A percentile compares a stretch with the other conserved stretches of the same genome.
These are phyloP conservation scores for Phyto melanocephala DNA, from an alignment of 2,888 invertebrate species.

Conservation along the genomic window DNA sequence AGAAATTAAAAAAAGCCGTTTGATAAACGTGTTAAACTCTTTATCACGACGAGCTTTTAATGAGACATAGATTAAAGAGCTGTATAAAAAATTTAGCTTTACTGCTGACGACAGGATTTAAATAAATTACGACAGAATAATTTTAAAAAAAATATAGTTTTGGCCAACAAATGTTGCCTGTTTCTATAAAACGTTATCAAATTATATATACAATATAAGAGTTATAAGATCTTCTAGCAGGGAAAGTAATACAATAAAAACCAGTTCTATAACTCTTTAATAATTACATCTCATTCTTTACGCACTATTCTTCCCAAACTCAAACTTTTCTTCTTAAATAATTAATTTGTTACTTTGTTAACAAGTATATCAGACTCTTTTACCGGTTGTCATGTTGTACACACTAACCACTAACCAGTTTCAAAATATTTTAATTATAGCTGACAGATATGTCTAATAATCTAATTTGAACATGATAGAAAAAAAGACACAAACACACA, in stretches of 20 bases:
- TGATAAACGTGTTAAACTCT: no score
- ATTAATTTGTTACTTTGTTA: neutral
- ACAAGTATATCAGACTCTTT: neutral
- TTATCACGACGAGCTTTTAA: no score
- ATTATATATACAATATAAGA: no score
- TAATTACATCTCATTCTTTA: neutral
- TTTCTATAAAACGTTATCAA: no score
- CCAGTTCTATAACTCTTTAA: neutral
- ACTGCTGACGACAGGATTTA: no score
- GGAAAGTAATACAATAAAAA: neutral
- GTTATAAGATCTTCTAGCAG: no score
- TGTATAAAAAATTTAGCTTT: no score
- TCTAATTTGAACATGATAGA: slow-evolving; percentile 6
- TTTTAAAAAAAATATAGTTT: no score
- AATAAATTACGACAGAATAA: no score
- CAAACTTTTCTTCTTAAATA: neutral
- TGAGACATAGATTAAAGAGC: no score
- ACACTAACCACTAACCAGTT: neutral
- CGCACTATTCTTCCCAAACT: neutral
- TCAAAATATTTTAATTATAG: slow-evolving; percentile 2
- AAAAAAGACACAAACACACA: neutral
- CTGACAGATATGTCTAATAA: slow-evolving; percentile 15
- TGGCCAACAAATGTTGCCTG: no score
- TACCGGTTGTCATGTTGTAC: neutral
- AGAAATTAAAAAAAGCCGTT: no score